Conservation (phyloP, 2,888 invertebrate genomes). For the Tachystola acroxantha region DNA sequence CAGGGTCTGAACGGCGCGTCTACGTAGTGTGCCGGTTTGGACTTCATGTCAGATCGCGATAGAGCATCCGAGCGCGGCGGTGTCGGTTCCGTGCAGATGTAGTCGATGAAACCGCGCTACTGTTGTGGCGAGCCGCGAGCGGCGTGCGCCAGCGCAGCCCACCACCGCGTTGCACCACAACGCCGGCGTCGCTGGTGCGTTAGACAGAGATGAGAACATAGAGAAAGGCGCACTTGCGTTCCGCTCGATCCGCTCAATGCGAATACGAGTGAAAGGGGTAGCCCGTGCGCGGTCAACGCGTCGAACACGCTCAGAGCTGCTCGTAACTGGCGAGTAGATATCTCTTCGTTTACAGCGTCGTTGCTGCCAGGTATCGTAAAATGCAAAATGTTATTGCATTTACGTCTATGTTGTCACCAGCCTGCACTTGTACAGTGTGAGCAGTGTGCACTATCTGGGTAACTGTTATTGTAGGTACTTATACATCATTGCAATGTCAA, state of each 20-base stretch:
- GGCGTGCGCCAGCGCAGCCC: conserved; percentile 43
- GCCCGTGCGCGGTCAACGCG: conserved; percentile 61
- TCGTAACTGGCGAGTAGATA: conserved; percentile 36
- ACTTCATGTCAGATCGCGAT: conserved; percentile 81
- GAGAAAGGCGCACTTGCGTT: conserved; percentile 71
- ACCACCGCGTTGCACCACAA: conserved; percentile 52
- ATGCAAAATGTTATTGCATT: conserved; percentile 24
- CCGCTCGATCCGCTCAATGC: conserved; percentile 64
- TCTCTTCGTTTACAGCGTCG: conserved; percentile 27
- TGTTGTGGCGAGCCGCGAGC: conserved; percentile 53
- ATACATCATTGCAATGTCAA: background rate
- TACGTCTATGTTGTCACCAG: conserved; percentile 19
- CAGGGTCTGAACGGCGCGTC: conserved; percentile 80
- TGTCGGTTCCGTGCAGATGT: conserved; percentile 68
- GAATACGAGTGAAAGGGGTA: conserved; percentile 76
- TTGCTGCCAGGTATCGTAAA: conserved; percentile 17
- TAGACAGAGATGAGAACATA: conserved; percentile 70
- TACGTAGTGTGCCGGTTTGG: conserved; percentile 76
- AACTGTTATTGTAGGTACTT: background rate
- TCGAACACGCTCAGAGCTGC: conserved; percentile 42
- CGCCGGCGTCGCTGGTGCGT: conserved; percentile 31
- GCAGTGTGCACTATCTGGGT: background rate
- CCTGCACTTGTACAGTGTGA: conserved; percentile 10
- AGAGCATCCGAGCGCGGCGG: conserved; percentile 60
- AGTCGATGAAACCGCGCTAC: conserved; percentile 66